These are phyloP conservation scores for Plodia interpunctella DNA, from an alignment of 1,140 invertebrate species.

Conservation along the genomic window DNA sequence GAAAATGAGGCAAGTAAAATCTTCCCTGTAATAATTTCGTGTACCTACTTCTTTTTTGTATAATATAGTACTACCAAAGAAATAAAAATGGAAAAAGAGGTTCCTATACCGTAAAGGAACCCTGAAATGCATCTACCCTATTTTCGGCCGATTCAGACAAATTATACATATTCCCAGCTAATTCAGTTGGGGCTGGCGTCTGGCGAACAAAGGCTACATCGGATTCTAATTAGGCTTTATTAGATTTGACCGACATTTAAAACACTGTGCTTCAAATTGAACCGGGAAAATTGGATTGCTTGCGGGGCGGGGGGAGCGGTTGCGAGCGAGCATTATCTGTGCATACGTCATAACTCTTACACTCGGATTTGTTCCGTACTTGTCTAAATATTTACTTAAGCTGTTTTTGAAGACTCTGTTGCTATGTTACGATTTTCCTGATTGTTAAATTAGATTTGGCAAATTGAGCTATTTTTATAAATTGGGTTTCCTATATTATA, in stretches of 20 bases:
- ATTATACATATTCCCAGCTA: slow-evolving; percentile 37
- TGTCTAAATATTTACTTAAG: neutral
- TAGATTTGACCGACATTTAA: slow-evolving; percentile 50
- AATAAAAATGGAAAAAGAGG: neutral
- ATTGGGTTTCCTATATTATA: no score
- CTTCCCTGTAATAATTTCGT: no score
- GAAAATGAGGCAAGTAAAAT: no score
- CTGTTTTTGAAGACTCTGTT: no score
- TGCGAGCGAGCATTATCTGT: slow-evolving; percentile 14
- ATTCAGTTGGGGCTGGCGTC: slow-evolving; percentile 28
- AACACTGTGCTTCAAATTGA: slow-evolving; percentile 38
- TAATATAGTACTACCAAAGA: no score
- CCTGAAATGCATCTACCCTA: neutral
- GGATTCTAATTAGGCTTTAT: slow-evolving; percentile 49
- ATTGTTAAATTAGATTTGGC: no score
- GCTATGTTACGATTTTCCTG: no score
- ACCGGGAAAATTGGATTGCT: slow-evolving; percentile 36
- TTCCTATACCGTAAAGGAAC: neutral
- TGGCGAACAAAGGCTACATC: slow-evolving; percentile 33
- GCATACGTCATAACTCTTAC: neutral
- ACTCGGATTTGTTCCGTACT: neutral
- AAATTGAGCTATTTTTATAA: no score
- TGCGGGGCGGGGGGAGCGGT: slow-evolving; percentile 27
- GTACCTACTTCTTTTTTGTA: no score
- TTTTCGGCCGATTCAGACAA: slow-evolving; percentile 31